A percentile compares a stretch with the other conserved stretches of the same genome.
phyloP scores from a whole-genome alignment of 2,888 invertebrate genomes.

The Acanthoscelides obtectus region DNA sequence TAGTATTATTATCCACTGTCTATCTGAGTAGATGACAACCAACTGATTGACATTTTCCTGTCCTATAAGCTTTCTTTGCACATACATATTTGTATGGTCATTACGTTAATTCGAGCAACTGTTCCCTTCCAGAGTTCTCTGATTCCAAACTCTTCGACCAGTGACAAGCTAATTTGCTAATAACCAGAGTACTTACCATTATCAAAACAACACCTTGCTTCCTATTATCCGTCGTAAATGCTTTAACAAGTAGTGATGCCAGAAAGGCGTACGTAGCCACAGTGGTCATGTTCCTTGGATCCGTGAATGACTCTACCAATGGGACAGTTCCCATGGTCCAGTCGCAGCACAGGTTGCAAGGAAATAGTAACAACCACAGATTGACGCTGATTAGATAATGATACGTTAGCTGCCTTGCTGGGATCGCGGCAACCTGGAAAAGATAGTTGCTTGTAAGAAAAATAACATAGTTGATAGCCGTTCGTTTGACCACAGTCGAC shows the following conservation, averaged over 20 bases:
- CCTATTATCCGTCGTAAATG: constrained; percentile 55
- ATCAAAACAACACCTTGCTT: constrained; percentile 62
- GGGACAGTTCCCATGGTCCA: constrained; percentile 98
- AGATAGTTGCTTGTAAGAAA: too few relatives aligned
- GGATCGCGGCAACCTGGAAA: constrained; percentile 60
- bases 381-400: constrained; percentile 90
- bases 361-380: constrained; percentile 83
- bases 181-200: constrained; percentile 63
- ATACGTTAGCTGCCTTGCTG: constrained; percentile 84
- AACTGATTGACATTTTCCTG: too few relatives aligned
- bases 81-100: too few relatives aligned
- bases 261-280: constrained; percentile 61
- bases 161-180: too few relatives aligned
- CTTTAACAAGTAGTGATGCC: constrained; percentile 54
- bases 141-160: too few relatives aligned
- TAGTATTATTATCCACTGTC: too few relatives aligned
- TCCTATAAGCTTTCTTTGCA: too few relatives aligned
- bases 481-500: too few relatives aligned
- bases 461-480: too few relatives aligned
- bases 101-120: too few relatives aligned
- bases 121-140: too few relatives aligned
- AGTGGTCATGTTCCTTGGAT: constrained; percentile 78
- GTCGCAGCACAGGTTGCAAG: constrained; percentile 90
- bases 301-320: constrained; percentile 71
- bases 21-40: too few relatives aligned